A percentile compares a stretch with the other conserved stretches of the same genome.
Conservation (phyloP, 2,113 vertebrate species). For the Rattus rattus region DNA sequence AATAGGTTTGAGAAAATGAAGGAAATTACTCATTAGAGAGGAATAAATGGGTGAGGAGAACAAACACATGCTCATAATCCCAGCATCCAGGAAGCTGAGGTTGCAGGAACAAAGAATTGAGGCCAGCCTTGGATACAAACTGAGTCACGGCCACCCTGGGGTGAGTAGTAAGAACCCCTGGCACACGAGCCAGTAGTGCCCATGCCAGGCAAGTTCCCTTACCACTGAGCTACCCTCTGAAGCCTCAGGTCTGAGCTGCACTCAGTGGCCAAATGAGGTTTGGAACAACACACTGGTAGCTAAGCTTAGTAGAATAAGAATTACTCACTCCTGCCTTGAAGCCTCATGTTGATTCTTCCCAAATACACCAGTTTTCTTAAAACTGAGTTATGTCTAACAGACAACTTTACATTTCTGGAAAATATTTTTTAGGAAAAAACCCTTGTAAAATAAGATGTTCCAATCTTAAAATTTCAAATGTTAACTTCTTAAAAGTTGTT, state of each 20-base stretch:
- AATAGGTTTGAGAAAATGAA: conserved; percentile 27
- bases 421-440: conserved; percentile 6
- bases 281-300: not conserved
- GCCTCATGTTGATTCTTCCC: not conserved
- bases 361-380: not conserved
- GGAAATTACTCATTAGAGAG: not conserved
- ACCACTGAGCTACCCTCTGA: not conserved
- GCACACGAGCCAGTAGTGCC: not conserved
- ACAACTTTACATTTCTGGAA: conserved; percentile 10
- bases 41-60: not conserved
- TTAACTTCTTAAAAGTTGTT: not conserved
- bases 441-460: not conserved
- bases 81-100: not conserved
- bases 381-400: not conserved
- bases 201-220: too few species aligned
- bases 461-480: not conserved
- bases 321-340: not conserved
- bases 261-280: not conserved
- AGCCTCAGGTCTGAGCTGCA: not conserved
- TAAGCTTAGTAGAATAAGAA: not conserved
- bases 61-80: not conserved
- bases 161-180: not conserved
- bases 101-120: not conserved
- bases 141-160: not conserved
- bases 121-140: not conserved